Evolutionary conservation across 2,888 invertebrate species (phyloP).

Genomic region (Poecilus cupreus): DNA sequence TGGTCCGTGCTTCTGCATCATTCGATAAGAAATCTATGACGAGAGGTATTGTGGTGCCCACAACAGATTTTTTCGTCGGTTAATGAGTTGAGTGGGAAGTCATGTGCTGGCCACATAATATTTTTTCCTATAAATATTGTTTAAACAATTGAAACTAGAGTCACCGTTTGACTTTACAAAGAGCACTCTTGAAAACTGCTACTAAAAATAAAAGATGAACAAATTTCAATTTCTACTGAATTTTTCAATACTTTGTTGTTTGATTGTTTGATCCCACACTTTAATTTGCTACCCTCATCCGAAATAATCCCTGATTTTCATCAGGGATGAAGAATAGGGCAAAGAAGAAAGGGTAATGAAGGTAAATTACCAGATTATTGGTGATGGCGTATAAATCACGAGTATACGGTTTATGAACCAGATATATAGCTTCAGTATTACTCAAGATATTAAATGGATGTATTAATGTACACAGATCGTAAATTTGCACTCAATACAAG

Average conservation of each 20-base stretch:
- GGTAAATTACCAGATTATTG: conserved; percentile 7
- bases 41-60: no score
- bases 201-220: no score
- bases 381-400: background rate
- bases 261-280: background rate
- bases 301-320: conserved; percentile 6
- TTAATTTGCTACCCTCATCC: background rate
- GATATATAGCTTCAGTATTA: background rate
- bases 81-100: no score
- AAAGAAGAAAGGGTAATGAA: background rate
- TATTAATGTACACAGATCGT: conserved; percentile 10
- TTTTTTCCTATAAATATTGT: no score
- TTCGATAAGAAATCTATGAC: no score
- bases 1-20: no score
- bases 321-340: background rate
- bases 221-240: background rate
- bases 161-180: no score
- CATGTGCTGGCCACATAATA: no score
- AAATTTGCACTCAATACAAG: background rate
- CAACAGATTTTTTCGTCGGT: no score
- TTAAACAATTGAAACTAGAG: no score
- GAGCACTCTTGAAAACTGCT: no score
- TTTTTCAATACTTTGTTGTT: background rate
- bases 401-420: background rate
- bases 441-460: conserved; percentile 14